Conservation (phyloP, 92 coral and sea anemone genomes). For the Micromussa lordhowensis region DNA sequence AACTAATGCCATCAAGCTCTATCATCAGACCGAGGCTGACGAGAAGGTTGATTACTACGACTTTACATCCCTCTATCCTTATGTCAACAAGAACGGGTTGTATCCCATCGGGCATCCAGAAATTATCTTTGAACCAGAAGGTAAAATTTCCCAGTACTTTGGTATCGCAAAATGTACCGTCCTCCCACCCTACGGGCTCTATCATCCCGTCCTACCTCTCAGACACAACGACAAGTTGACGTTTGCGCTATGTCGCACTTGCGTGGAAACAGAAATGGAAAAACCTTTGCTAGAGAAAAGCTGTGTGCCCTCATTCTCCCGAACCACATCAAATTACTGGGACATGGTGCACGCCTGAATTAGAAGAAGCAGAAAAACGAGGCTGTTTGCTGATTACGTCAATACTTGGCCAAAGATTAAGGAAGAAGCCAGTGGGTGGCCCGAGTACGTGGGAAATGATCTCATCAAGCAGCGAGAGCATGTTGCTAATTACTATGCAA, state of each 20-base stretch:
- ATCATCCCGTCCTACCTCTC: not conserved
- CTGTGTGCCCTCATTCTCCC: not conserved
- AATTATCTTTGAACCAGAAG: not conserved
- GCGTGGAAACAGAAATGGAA: not conserved
- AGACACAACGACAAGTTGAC: not conserved
- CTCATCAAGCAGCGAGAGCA: not conserved
- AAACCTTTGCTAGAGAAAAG: not conserved
- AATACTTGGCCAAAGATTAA: not conserved
- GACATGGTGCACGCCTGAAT: not conserved
- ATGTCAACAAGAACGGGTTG: not conserved
- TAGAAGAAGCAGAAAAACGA: no score
- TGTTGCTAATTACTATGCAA: not conserved
- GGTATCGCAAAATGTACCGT: not conserved
- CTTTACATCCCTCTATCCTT: no score
- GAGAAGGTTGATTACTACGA: constrained; percentile 13
- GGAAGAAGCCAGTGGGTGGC: constrained; percentile 5
- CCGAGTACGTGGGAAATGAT: constrained; percentile 2
- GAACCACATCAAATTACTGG: not conserved
- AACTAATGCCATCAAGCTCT: not conserved
- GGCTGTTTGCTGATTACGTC: constrained; percentile 36
- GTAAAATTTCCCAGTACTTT: no score
- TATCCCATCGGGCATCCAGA: constrained; percentile 26
- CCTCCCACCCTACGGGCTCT: constrained; percentile 16
- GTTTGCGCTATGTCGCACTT: constrained; percentile 27
- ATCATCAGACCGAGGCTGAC: not conserved